phyloP scores from a whole-genome alignment of 1,140 invertebrate species.

The Trachymyrmex septentrionalis region DNA sequence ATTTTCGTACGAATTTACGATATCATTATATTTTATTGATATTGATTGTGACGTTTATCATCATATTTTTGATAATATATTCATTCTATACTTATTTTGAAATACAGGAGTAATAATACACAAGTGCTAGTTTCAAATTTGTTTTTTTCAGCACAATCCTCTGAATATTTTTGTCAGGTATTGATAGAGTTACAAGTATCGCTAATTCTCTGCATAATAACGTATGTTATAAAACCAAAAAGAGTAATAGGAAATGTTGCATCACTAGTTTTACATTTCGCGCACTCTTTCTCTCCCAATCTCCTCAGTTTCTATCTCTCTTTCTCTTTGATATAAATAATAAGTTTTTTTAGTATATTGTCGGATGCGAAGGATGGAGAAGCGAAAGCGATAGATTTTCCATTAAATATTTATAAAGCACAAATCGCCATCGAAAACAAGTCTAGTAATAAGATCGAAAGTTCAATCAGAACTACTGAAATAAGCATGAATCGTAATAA shows the following conservation, averaged over 20 bases:
- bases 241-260: neutral
- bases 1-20: neutral
- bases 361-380: neutral
- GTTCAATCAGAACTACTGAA: slow-evolving; percentile 5
- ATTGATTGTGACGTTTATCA: too few relatives aligned
- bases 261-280: neutral
- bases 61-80: neutral
- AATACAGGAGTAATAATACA: neutral
- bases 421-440: slow-evolving; percentile 2
- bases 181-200: neutral
- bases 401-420: slow-evolving; percentile 37
- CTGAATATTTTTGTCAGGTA: neutral
- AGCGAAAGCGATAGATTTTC: neutral
- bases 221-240: neutral
- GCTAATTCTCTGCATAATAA: slow-evolving; percentile 21
- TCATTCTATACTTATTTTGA: neutral
- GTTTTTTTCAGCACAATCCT: neutral
- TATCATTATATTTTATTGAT: neutral
- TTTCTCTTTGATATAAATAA: neutral
- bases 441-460: slow-evolving; percentile 16
- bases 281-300: neutral
- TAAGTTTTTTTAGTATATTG: slow-evolving; percentile 25
- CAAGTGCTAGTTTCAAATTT: neutral
- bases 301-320: neutral
- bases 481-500: neutral